phyloP scores from a whole-genome alignment of 2,888 invertebrate species.

The Maniola hyperantus region DNA sequence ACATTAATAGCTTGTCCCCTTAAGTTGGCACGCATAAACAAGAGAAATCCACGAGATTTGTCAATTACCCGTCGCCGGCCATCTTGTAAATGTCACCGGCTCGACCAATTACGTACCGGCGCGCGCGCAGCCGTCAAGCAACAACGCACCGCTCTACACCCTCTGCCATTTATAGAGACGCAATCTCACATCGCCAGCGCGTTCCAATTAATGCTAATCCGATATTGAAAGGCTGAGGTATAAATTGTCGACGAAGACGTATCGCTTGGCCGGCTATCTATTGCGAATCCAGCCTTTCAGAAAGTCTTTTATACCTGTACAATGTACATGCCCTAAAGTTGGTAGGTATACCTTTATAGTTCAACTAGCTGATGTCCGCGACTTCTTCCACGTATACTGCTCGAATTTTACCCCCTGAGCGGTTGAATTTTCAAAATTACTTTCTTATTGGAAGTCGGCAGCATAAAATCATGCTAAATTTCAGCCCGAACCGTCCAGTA shows the following conservation, averaged over 20 bases:
- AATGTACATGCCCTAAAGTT: no score
- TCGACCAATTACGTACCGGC: slow-evolving; percentile 78
- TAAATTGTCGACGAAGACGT: slow-evolving; percentile 41
- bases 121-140: slow-evolving; percentile 73
- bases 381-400: no score
- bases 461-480: no score
- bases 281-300: slow-evolving; percentile 9
- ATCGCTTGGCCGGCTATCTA: slow-evolving; percentile 28
- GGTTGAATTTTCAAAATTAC: no score
- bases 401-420: no score
- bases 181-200: slow-evolving; percentile 67
- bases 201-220: slow-evolving; percentile 77
- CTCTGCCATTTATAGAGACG: slow-evolving; percentile 77
- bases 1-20: background rate
- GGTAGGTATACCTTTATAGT: no score
- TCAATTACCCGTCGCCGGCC: slow-evolving; percentile 78
- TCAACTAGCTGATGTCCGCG: no score
- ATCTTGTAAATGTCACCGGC: slow-evolving; percentile 80
- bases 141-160: slow-evolving; percentile 73
- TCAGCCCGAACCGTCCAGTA: no score
- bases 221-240: slow-evolving; percentile 53
- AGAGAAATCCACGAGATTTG: slow-evolving; percentile 55
- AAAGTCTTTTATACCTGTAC: background rate
- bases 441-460: no score
- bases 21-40: slow-evolving; percentile 31